Conservation (phyloP, 2,888 invertebrate genomes). For the Caenorhabditis japonica region DNA sequence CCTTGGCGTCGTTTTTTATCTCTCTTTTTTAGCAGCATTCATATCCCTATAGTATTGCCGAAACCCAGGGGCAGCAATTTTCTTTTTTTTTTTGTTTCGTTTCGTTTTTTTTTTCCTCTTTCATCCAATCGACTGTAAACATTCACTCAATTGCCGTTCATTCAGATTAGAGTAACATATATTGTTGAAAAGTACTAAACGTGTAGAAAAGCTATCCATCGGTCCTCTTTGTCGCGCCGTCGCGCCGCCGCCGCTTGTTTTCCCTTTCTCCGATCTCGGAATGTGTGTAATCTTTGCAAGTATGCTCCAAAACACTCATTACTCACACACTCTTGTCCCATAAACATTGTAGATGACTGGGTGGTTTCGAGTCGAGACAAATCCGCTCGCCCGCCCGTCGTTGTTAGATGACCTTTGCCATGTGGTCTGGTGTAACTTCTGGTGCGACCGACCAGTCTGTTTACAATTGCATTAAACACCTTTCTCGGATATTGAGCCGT, state of each 20-base stretch:
- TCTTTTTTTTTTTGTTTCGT: neutral
- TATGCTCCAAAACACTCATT: slow-evolving; percentile 49
- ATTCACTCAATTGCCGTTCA: neutral
- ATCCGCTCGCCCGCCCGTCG: slow-evolving; percentile 29
- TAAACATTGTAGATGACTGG: slow-evolving; percentile 34
- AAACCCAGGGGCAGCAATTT: slow-evolving; percentile 4
- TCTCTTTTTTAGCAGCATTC: neutral
- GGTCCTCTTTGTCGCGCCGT: neutral
- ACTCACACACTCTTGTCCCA: slow-evolving; percentile 46
- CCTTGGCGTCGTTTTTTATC: slow-evolving; percentile 23
- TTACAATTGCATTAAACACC: slow-evolving; percentile 30
- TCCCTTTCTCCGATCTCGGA: slow-evolving; percentile 4
- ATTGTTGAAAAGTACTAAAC: slow-evolving; percentile 11
- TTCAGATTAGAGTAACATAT: neutral
- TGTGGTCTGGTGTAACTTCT: slow-evolving; percentile 40
- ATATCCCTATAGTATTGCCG: slow-evolving; percentile 9
- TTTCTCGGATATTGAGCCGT: slow-evolving; percentile 4
- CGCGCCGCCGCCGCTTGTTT: neutral
- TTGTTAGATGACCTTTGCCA: slow-evolving; percentile 30
- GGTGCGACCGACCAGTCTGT: slow-evolving; percentile 28
- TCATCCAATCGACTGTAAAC: neutral
- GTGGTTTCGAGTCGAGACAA: slow-evolving; percentile 11
- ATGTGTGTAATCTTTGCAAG: slow-evolving; percentile 47
- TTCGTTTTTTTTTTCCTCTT: neutral
- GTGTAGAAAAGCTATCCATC: slow-evolving; percentile 19